Conservation (phyloP, 2,113 vertebrate species). For the Nettapus auritus region DNA sequence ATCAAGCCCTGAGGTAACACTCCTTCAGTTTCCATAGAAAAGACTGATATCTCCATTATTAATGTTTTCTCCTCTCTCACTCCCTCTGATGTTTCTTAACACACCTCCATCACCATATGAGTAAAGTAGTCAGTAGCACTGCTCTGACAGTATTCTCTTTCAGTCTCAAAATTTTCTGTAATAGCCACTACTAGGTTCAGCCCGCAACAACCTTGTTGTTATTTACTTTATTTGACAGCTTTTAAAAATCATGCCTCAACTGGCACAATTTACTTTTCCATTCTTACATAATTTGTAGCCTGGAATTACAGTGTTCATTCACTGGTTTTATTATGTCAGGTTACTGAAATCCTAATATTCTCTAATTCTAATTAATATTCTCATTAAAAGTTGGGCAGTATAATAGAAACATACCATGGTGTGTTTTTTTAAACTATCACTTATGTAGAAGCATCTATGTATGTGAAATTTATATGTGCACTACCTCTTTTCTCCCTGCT, state of each 20-base stretch:
- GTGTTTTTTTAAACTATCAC: background rate
- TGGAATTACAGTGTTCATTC: background rate
- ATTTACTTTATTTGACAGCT: background rate
- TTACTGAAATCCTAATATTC: fast-evolving
- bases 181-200: background rate
- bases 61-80: background rate
- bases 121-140: background rate
- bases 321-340: background rate
- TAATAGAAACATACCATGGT: background rate
- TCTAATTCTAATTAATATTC: background rate
- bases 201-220: background rate
- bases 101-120: background rate
- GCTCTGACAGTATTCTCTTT: background rate
- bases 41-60: fast-evolving
- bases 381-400: background rate
- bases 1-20: background rate
- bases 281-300: background rate
- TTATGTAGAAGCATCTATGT: background rate
- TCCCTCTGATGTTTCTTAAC: background rate
- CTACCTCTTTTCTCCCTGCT: background rate
- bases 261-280: background rate
- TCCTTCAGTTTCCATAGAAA: background rate
- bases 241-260: background rate
- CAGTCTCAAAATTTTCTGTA: background rate
- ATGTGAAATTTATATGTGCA: background rate